These are phyloP conservation scores for Poecilia wingei DNA, from an alignment of 2,797 vertebrate species.

Conservation along the genomic window DNA sequence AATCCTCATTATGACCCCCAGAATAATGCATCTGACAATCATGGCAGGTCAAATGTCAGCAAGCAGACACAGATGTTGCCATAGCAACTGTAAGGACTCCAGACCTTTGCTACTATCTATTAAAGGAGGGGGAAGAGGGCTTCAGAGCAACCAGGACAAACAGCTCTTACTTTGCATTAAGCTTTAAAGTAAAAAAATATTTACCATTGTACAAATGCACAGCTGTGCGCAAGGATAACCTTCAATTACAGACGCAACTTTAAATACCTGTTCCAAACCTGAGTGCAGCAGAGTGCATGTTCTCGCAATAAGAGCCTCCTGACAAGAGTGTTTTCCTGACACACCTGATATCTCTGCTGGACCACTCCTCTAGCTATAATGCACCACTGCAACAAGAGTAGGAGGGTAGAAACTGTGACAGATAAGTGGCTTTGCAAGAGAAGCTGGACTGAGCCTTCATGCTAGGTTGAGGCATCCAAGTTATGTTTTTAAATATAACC, in stretches of 20 bases:
- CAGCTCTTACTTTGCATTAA: slow-evolving; percentile 52
- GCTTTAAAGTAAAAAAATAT: background rate
- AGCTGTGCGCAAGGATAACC: background rate
- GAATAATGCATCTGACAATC: slow-evolving; percentile 66
- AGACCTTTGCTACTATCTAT: slow-evolving; percentile 50
- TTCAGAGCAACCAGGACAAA: slow-evolving; percentile 54
- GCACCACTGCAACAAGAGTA: slow-evolving; percentile 40
- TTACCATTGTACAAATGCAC: background rate
- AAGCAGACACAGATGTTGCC: slow-evolving; percentile 64
- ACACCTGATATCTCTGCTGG: slow-evolving; percentile 58
- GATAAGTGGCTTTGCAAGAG: slow-evolving; percentile 47
- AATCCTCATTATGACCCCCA: slow-evolving; percentile 71
- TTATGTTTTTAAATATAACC: slow-evolving; percentile 8
- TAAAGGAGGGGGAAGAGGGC: slow-evolving; percentile 37
- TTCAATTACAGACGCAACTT: slow-evolving; percentile 14
- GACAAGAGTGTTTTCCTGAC: slow-evolving; percentile 48
- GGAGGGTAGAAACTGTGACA: slow-evolving; percentile 33
- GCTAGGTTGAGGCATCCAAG: slow-evolving; percentile 23
- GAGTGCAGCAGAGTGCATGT: slow-evolving; percentile 24
- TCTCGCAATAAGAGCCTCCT: slow-evolving; percentile 22
- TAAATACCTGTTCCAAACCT: slow-evolving; percentile 30
- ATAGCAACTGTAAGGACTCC: slow-evolving; percentile 62
- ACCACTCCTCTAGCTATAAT: slow-evolving; percentile 42
- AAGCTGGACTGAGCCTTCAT: slow-evolving; percentile 5
- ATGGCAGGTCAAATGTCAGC: slow-evolving; percentile 71